Evolutionary conservation across 2,797 vertebrate genomes (phyloP).

Genomic region (Erpetoichthys calabaricus): DNA sequence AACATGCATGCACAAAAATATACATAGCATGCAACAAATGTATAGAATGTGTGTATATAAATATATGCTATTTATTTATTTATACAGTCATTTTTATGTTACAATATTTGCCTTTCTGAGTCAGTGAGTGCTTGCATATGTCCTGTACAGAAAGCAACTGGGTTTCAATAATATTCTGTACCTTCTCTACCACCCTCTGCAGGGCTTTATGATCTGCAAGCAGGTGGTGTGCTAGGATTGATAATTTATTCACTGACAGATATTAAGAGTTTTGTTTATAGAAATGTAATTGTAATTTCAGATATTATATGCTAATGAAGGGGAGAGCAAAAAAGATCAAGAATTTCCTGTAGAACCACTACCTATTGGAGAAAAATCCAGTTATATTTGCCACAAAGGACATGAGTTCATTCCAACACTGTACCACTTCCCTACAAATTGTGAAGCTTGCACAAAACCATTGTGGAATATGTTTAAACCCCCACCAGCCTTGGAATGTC

Average conservation of each 20-base stretch:
- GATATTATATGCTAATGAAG: slow-evolving; percentile 93
- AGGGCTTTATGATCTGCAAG: too few species aligned
- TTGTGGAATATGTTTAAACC: slow-evolving; percentile 93
- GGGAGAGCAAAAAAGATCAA: slow-evolving; percentile 83
- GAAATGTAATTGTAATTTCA: slow-evolving; percentile 28
- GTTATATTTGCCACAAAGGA: slow-evolving; percentile 85
- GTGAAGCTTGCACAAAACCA: slow-evolving; percentile 80
- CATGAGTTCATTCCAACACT: slow-evolving; percentile 90
- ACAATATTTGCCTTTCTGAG: too few species aligned
- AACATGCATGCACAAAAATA: too few species aligned
- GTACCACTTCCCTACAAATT: slow-evolving; percentile 93
- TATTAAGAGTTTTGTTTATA: not conserved
- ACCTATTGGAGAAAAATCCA: slow-evolving; percentile 60
- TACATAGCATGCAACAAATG: too few species aligned
- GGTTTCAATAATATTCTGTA: too few species aligned
- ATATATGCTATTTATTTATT: too few species aligned
- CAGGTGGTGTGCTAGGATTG: too few species aligned
- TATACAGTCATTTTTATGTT: too few species aligned
- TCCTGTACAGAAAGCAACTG: too few species aligned
- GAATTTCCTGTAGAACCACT: slow-evolving; percentile 59
- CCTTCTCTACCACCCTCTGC: too few species aligned
- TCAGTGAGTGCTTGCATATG: too few species aligned
- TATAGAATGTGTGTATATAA: too few species aligned
- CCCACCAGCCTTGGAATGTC: slow-evolving; percentile 85
- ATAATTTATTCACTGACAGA: not conserved